Conservation (phyloP, 92 coral and sea anemone genomes). For the Siderastrea radians region DNA sequence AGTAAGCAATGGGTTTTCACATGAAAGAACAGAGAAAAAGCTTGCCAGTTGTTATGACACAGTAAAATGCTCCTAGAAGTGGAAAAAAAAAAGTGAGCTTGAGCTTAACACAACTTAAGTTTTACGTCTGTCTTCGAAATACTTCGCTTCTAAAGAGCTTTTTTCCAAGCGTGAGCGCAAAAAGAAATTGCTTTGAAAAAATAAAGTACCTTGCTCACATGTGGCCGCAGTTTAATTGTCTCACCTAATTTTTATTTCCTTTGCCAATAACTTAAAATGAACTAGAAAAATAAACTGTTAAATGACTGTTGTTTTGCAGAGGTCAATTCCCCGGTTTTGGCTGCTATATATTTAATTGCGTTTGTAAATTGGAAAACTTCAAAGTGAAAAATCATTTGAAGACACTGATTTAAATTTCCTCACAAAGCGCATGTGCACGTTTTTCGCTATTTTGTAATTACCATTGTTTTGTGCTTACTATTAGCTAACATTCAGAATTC, state of each 20-base stretch:
- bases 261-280: neutral
- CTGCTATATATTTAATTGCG: too few relatives aligned
- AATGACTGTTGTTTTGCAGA: too few relatives aligned
- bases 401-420: neutral
- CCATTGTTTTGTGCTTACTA: neutral
- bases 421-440: neutral
- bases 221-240: neutral
- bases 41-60: neutral
- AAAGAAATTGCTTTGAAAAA: neutral
- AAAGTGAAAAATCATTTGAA: too few relatives aligned
- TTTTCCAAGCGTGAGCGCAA: too few relatives aligned
- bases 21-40: neutral
- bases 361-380: too few relatives aligned
- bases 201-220: neutral
- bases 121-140: too few relatives aligned
- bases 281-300: neutral
- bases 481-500: neutral
- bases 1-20: neutral
- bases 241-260: too few relatives aligned
- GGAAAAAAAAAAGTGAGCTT: too few relatives aligned
- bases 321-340: too few relatives aligned
- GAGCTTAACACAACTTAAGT: too few relatives aligned
- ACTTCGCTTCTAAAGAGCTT: too few relatives aligned
- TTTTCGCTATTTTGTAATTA: neutral
- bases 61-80: neutral